Conservation (phyloP, 2,113 vertebrate species). For the Fukomys damarensis region DNA sequence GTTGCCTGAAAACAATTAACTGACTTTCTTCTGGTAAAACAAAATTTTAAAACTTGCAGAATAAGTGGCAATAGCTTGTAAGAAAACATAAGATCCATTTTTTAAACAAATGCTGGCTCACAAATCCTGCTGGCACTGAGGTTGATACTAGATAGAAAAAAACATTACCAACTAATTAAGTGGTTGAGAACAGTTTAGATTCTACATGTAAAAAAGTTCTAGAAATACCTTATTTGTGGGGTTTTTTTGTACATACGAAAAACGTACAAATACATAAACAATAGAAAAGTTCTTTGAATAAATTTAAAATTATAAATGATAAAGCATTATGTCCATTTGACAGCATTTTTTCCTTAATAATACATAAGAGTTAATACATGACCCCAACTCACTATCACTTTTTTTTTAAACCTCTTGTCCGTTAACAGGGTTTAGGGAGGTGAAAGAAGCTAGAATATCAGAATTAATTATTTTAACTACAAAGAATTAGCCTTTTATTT, state of each 20-base stretch:
- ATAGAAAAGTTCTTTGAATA: conserved; percentile 6
- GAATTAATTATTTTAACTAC: background rate
- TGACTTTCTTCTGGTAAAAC: background rate
- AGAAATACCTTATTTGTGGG: conserved; percentile 7
- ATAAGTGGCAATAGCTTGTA: background rate
- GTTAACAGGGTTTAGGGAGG: background rate
- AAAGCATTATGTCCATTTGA: conserved; percentile 2
- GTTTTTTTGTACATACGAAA: background rate
- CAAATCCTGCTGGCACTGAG: background rate
- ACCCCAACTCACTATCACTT: background rate
- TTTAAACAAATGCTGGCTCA: conserved; percentile 32
- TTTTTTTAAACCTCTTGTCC: background rate
- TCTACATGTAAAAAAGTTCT: conserved; percentile 17
- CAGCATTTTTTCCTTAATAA: conserved; percentile 27
- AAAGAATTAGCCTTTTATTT: background rate
- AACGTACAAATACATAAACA: background rate
- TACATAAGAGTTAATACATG: background rate
- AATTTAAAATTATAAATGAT: conserved; percentile 32
- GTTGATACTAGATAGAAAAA: background rate
- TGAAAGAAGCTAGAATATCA: background rate
- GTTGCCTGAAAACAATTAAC: background rate
- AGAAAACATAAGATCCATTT: background rate
- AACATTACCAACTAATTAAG: background rate
- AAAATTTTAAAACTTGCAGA: background rate
- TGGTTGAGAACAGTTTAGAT: background rate